Evolutionary conservation across 2,113 vertebrate genomes (phyloP).

Genomic region (Raja brachyura): DNA sequence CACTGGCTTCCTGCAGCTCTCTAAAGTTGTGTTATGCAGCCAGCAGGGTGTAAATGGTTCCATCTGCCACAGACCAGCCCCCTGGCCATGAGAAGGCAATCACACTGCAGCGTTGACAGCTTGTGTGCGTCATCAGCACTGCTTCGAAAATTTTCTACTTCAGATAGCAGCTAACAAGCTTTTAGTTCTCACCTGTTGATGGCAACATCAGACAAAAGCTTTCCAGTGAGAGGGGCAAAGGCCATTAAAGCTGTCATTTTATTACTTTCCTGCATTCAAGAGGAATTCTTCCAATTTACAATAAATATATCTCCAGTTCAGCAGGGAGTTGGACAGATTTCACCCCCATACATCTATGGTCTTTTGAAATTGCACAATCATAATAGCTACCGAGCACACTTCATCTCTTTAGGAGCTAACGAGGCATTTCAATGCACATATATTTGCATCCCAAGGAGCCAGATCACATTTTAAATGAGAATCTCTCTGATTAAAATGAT

Average conservation of each 20-base stretch:
- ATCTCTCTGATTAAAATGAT: neutral
- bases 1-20: neutral
- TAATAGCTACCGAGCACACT: neutral
- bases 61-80: slow-evolving; percentile 38
- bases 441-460: neutral
- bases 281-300: neutral
- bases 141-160: slow-evolving; percentile 41
- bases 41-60: slow-evolving; percentile 40
- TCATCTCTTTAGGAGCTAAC: neutral
- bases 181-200: slow-evolving; percentile 40
- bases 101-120: slow-evolving; percentile 38
- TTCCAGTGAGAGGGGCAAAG: neutral
- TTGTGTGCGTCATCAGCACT: slow-evolving; percentile 40
- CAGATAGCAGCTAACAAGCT: slow-evolving; percentile 40
- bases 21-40: neutral
- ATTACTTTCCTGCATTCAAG: neutral
- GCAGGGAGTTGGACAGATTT: neutral
- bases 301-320: neutral
- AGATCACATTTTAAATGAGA: neutral
- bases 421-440: neutral
- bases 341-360: neutral
- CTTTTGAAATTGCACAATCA: neutral
- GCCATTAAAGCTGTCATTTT: slow-evolving; percentile 12
- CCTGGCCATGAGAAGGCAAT: slow-evolving; percentile 40
- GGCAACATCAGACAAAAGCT: slow-evolving; percentile 32